Conservation (phyloP, 2,113 vertebrate genomes). For the Fregata magnificens region DNA sequence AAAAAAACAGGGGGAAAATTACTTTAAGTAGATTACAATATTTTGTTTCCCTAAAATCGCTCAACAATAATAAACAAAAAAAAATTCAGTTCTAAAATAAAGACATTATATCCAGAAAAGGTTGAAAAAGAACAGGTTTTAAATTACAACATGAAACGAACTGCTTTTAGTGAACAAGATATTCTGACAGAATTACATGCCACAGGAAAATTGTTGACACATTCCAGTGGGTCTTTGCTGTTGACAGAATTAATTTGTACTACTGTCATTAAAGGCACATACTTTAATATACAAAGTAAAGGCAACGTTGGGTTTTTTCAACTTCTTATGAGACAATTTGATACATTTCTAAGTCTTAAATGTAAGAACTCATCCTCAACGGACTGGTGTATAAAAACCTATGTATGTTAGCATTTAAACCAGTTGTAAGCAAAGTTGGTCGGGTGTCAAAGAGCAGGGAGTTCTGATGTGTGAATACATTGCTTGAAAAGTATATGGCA, state of each 20-base stretch:
- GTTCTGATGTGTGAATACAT: neutral
- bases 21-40: neutral
- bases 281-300: neutral
- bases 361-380: neutral
- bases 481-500: neutral
- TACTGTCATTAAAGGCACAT: neutral
- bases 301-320: neutral
- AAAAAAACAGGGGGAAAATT: neutral
- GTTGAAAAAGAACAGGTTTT: neutral
- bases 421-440: neutral
- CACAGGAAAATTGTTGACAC: neutral
- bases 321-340: neutral
- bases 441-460: neutral
- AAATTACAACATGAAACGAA: neutral
- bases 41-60: neutral
- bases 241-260: neutral
- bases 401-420: neutral
- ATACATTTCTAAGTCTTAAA: neutral
- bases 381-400: neutral
- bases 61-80: neutral
- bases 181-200: neutral
- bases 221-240: neutral
- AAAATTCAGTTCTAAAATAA: neutral
- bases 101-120: neutral
- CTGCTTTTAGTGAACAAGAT: neutral